Evolutionary conservation across 1,140 invertebrate genomes (phyloP).

Genomic region (Rhyacophila brunnea): DNA sequence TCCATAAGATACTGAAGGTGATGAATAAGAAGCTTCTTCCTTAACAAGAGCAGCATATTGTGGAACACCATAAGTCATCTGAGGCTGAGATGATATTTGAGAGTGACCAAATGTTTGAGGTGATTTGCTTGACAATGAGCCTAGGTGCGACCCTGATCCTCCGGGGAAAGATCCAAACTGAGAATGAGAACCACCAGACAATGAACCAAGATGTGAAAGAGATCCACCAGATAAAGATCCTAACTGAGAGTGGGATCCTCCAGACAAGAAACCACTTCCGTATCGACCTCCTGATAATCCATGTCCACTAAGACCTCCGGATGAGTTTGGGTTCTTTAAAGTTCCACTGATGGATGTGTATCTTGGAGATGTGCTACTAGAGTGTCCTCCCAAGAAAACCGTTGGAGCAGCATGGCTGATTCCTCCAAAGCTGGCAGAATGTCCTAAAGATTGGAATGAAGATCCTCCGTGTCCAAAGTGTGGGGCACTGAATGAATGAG

Average conservation of each 20-base stretch:
- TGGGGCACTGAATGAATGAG: constrained; percentile 6
- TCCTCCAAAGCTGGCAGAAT: constrained; percentile 8
- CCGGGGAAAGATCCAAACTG: too few species aligned
- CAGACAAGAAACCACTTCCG: neutral
- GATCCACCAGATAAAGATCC: constrained; percentile 1
- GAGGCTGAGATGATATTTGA: constrained; percentile 14
- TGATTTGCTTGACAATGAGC: neutral
- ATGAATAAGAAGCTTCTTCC: neutral
- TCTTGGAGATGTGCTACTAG: constrained; percentile 6
- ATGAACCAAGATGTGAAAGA: neutral
- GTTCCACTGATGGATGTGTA: constrained; percentile 27
- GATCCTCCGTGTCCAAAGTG: constrained; percentile 13
- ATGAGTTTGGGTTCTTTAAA: constrained; percentile 1
- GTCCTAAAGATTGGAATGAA: neutral
- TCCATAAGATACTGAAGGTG: constrained; percentile 19
- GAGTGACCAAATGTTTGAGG: constrained; percentile 29
- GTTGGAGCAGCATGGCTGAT: neutral
- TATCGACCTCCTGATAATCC: neutral
- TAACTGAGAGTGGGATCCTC: neutral
- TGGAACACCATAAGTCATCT: constrained; percentile 24
- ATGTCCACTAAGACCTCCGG: constrained; percentile 1
- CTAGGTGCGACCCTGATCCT: too few species aligned
- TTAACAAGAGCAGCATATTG: constrained; percentile 5
- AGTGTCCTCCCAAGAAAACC: neutral
- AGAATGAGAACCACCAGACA: constrained; percentile 8